These are phyloP conservation scores for Doris montereyensis DNA, from an alignment of 2,888 invertebrate species.

Conservation along the genomic window DNA sequence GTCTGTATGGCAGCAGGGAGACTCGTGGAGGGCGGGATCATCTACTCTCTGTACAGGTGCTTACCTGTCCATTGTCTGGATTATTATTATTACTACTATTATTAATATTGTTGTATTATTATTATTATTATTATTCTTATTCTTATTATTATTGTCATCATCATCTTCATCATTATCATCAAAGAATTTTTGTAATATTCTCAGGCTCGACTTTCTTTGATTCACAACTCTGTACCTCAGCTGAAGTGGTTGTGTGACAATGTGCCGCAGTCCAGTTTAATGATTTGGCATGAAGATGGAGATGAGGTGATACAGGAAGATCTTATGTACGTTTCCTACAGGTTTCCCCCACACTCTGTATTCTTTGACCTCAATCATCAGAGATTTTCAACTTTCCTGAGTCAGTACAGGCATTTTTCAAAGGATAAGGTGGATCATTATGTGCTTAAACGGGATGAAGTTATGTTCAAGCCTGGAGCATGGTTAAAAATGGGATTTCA, in stretches of 20 bases:
- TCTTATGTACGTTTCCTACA: slow-evolving; percentile 61
- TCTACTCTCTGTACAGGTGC: no score
- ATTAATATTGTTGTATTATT: no score
- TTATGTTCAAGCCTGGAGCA: slow-evolving; percentile 58
- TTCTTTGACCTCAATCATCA: slow-evolving; percentile 60
- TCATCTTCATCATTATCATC: no score
- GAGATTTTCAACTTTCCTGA: slow-evolving; percentile 49
- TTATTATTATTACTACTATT: no score
- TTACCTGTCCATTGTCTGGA: no score
- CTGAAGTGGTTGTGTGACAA: slow-evolving; percentile 67
- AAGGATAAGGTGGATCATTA: slow-evolving; percentile 52
- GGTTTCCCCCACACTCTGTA: slow-evolving; percentile 56
- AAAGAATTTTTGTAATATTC: no score
- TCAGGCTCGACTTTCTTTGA: slow-evolving; percentile 59
- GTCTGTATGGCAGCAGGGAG: no score
- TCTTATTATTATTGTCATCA: no score
- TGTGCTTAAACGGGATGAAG: slow-evolving; percentile 55
- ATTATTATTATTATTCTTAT: no score
- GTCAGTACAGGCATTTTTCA: slow-evolving; percentile 54
- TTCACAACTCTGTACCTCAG: slow-evolving; percentile 64
- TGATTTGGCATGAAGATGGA: slow-evolving; percentile 57
- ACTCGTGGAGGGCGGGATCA: no score
- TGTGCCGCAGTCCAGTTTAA: slow-evolving; percentile 54
- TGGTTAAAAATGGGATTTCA: slow-evolving; percentile 67
- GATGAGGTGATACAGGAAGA: slow-evolving; percentile 48